Evolutionary conservation across 2,113 vertebrate genomes (phyloP), one percentile per base, ranked within the genome.

Genomic region (Protomyctophum bolini): DNA sequence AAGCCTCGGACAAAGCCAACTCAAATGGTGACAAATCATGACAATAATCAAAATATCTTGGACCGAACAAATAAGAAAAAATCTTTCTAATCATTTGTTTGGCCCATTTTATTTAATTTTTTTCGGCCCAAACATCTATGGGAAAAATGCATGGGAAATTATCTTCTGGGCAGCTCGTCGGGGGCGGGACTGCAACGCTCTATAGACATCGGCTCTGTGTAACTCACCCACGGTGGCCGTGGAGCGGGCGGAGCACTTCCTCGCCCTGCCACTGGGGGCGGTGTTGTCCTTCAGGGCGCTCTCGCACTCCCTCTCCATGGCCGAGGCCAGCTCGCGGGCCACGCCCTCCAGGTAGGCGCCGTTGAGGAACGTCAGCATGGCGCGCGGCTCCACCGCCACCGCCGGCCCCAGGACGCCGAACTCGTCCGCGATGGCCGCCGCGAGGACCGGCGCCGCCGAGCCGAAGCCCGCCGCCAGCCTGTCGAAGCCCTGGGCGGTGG

Each of bases 221-320:
- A 29, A 87, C 90, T 90, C 68, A 93, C 93, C 91, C 15, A 89
- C 92, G 55, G 93, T 77, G 87, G 92, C 91, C 89, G 93, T 92
- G 48, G 92, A 94, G 87, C 88, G 96, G 66, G 70, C 73, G 29
- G 88, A 88, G 91, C 92, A 93, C 91, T 92, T 95, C 87, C 79
- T 94, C 60, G 88, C 80, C 86, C 94, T 96, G 86, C 88, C 70
- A 73, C 82, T 48, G 50, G 68, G 90, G 3, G 90, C 51, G 45
- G 89, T 92, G 87, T 93, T 96, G 91, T 95, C 95, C 87, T 94
- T 95, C 79, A 94, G 90, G 66, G 91, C 93, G 8, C 84, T 89
- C 76, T 96, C 95, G 84, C 89, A 92, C 89, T 96, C 94, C 84
- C 84, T 94, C 90, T 94, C 93, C 89, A 98, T 90, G 84, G 94